Base-by-base conservation (phyloP, 1,140 invertebrate genomes). In the Ceratina australensis region DNA sequence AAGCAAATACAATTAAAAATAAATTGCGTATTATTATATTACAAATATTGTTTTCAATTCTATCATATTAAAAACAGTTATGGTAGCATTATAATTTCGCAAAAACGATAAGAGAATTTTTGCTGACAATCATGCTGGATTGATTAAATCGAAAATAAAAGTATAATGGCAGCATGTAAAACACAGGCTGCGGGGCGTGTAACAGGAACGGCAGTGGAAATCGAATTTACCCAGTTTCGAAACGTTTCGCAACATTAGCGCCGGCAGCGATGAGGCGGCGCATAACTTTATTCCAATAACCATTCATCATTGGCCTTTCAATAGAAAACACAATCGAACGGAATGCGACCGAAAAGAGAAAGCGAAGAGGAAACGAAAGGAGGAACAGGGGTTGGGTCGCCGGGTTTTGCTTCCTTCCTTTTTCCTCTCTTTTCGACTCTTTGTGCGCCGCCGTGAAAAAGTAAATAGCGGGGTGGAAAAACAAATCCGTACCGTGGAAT, bases 261-360 rank as follows among this genome's bases (percentile, higher is more conserved):
- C 78, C 82, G 81, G 78, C 84, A 86, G n/a, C n/a, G n/a, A n/a
- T n/a, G n/a, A n/a, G n/a, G n/a, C 81, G 81, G 78, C 88, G 85
- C 83, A 89, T 90, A 89, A 89, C 89, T 91, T 90, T 91, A 89
- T 90, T 90, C 85, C 87, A 81, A 89, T 90, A 87, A 87, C 88
- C 89, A 90, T 91, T 90, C 87, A 86, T 91, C 89, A 90, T 87
- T 78, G 78, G 71, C 72, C 86, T 89, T 90, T 87, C 85, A 91
- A 90, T 86, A 87, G 75, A 81, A 78, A 65, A 78, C 56, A 69
- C 85, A 88, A 84, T 87, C 83, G 82, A 77, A 86, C 74, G 87
- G 83, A 90, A 90, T 87, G 77, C 78, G 78, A 28, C 16, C 7
- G 16, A 20, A 18, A 42, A 24, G 33, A 20, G 12, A 3, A n/a